Evolutionary conservation across 2,113 vertebrate genomes (phyloP), one percentile per base, ranked within the genome.

Genomic region (Struthidea cinerea): DNA sequence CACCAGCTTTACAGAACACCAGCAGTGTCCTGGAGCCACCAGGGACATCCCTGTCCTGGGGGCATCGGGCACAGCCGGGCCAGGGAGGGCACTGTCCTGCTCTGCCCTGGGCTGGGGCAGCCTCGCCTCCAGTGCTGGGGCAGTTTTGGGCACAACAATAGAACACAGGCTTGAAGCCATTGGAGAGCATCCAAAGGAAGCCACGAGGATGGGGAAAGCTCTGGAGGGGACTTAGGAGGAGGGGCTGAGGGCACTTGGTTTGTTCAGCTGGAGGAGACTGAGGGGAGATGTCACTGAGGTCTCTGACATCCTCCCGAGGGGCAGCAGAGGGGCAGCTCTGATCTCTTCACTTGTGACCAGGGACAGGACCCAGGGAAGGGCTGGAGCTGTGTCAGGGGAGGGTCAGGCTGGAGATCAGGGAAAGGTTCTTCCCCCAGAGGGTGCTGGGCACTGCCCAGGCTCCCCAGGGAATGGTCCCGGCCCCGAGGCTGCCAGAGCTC

Each of bases 381-480:
- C 64, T 59, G 37, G 23, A 50, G 55, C 15, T 82, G 79, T 0
- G 55, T 0, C 55, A 60, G 46, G 53, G 19, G 8, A 33, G 44
- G 24, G 0, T 42, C 0, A 20, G 30, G 24, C 0, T 6, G 35
- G 24, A 7, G 0, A 1, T 35, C 8, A 32, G 67, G 19, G n/a
- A 13, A 52, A 83, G 20, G 26, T 4, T 83, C 56, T 13, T 8
- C 32, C 24, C 41, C 44, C 46, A 42, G 37, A 70, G 67, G 42
- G 56, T 52, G 67, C 46, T 60, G 79, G 61, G 65, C 65, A 42
- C 65, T 82, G 79, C 44, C 55, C 79, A 81, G 42, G 78, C 63
- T 69, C 13, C 42, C n/a, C 64, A 59, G 37, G 80, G 37, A 60
- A 70, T 20, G 44, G 65, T 9, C 35, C 18, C 18, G 0, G 35